These are phyloP conservation scores for Ascaphus truei DNA, from an alignment of 2,113 vertebrate species.

Conservation along the genomic window DNA sequence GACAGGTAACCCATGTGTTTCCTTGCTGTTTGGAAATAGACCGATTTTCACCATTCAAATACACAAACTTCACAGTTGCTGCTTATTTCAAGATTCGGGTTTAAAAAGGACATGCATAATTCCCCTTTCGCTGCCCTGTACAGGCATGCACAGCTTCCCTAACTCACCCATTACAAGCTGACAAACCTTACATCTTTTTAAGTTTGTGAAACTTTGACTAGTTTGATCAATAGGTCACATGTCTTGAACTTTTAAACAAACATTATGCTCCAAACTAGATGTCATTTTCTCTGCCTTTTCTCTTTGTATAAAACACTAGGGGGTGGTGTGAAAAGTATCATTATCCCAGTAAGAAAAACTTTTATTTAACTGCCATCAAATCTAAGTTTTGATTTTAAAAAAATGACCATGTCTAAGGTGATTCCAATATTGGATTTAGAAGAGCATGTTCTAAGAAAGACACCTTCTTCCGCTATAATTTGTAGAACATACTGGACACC, in stretches of 20 bases:
- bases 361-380: background rate
- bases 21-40: too few relatives aligned
- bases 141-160: background rate
- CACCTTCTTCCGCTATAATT: background rate
- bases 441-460: background rate
- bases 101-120: background rate
- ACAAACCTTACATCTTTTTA: background rate
- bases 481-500: background rate
- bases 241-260: background rate
- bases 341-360: background rate
- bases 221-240: background rate
- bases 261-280: background rate
- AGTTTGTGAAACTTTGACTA: background rate
- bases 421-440: background rate
- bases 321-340: background rate
- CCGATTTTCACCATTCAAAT: too few relatives aligned
- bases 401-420: conserved; percentile 1
- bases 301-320: conserved; percentile 1
- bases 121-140: background rate
- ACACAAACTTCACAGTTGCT: too few relatives aligned
- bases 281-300: background rate
- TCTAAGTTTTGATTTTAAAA: background rate
- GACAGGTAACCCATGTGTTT: too few relatives aligned
- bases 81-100: too few relatives aligned
- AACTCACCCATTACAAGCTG: background rate